Evolutionary conservation across 2,888 invertebrate species (phyloP), one percentile per base, ranked within the genome.

Genomic region (Acleris literana): DNA sequence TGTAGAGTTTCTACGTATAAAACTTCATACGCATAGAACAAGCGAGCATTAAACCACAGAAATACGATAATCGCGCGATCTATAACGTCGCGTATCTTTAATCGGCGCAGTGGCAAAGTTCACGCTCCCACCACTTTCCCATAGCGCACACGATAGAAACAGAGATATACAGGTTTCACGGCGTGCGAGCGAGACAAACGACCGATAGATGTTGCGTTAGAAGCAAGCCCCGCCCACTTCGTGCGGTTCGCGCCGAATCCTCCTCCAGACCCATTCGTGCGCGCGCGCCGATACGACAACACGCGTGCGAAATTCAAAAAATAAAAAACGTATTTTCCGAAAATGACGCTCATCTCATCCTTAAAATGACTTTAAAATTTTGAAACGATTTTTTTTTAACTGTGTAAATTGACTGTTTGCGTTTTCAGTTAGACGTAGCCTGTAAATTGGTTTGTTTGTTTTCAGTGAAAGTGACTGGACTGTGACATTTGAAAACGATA

Each of bases 201-300:
- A 85, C 71, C 77, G 81, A 85, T 87, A 87, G 87, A 88, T 77
- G 89, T 88, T 91, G 86, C 90, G 92, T 90, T 92, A 92, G 91
- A 90, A 83, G 79, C 75, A 84, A 76, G 82, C 90, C 90, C 86
- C 92, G 90, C 92, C 92, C 83, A 74, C 79, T 75, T 74, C 74
- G 76, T 81, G 84, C 81, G 80, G 83, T 82, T 80, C 81, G 81
- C 82, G 80, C 82, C 77, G 85, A 86, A 79, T 84, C 90, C 90
- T 85, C 92, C 92, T 91, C 86, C 86, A 82, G 72, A 79, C 79
- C 85, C 90, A 92, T 92, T 92, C 88, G 90, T 89, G 90, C 92
- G 92, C 91, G 86, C 84, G 90, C 92, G 90, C 90, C 87, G 88
- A 76, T 74, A 77, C 76, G 82, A 82, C 71, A 74, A 81, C 86